phyloP scores from a whole-genome alignment of 2,888 invertebrate genomes.

The Deroplatys truncata region DNA sequence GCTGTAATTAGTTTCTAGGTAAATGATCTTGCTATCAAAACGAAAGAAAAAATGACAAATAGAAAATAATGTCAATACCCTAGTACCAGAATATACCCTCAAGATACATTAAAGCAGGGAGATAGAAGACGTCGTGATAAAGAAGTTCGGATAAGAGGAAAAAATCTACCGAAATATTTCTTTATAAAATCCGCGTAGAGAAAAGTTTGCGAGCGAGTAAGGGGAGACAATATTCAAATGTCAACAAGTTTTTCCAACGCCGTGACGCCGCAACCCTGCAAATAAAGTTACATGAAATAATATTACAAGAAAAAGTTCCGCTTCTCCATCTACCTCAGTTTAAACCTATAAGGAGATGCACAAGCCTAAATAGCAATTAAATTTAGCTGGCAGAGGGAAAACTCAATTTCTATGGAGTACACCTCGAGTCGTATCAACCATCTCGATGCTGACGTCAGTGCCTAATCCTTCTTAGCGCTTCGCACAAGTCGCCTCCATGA shows the following conservation, averaged over 20 bases:
- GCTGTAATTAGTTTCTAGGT: no score
- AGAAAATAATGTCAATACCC: no score
- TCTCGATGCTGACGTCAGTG: neutral
- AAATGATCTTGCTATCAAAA: no score
- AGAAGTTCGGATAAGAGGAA: neutral
- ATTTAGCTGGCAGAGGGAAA: conserved; percentile 4
- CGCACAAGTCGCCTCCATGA: neutral
- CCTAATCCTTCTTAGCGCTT: neutral
- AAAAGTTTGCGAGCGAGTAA: no score
- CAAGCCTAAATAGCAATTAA: conserved; percentile 15
- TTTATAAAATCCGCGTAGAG: neutral
- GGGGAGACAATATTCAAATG: neutral
- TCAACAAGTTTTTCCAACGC: neutral
- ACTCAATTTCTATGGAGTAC: conserved; percentile 8
- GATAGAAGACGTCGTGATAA: neutral
- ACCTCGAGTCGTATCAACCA: neutral
- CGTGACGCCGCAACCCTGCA: neutral
- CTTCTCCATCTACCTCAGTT: neutral
- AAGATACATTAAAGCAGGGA: neutral
- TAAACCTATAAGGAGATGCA: neutral
- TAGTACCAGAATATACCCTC: neutral
- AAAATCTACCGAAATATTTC: neutral
- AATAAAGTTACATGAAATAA: conserved; percentile 15
- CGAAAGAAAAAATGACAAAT: no score
- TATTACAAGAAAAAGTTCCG: neutral